Conservation (phyloP, 2,888 invertebrate genomes). For the Ganaspis brasiliensis region DNA sequence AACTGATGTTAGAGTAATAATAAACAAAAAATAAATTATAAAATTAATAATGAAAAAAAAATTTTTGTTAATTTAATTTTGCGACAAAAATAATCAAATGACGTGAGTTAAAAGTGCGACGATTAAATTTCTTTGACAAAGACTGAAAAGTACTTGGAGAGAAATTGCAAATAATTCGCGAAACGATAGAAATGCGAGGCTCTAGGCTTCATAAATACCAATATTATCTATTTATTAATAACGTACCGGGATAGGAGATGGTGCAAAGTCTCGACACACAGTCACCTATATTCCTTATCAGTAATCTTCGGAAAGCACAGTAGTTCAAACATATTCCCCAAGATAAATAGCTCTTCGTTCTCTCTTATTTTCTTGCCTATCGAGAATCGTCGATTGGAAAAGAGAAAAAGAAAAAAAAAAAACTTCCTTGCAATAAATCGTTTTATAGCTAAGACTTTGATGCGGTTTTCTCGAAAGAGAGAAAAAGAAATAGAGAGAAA, state of each 20-base stretch:
- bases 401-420: not conserved
- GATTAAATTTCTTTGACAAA: not conserved
- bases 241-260: conserved; percentile 31
- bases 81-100: too few species aligned
- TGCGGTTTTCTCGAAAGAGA: conserved; percentile 7
- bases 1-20: too few species aligned
- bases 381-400: conserved; percentile 17
- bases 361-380: not conserved
- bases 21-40: too few species aligned
- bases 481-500: not conserved
- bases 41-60: too few species aligned
- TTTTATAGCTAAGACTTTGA: not conserved
- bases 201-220: not conserved
- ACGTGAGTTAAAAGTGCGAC: too few species aligned
- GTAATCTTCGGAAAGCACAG: conserved; percentile 19
- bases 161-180: not conserved
- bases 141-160: too few species aligned
- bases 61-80: too few species aligned
- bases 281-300: conserved; percentile 39
- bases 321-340: conserved; percentile 13
- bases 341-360: conserved; percentile 26
- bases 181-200: not conserved
- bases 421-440: not conserved
- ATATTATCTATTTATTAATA: conserved; percentile 36
- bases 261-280: conserved; percentile 37